A percentile compares a stretch with the other conserved stretches of the same genome.
phyloP scores from a whole-genome alignment of 2,797 vertebrate genomes.

The Bovichtus diacanthus region DNA sequence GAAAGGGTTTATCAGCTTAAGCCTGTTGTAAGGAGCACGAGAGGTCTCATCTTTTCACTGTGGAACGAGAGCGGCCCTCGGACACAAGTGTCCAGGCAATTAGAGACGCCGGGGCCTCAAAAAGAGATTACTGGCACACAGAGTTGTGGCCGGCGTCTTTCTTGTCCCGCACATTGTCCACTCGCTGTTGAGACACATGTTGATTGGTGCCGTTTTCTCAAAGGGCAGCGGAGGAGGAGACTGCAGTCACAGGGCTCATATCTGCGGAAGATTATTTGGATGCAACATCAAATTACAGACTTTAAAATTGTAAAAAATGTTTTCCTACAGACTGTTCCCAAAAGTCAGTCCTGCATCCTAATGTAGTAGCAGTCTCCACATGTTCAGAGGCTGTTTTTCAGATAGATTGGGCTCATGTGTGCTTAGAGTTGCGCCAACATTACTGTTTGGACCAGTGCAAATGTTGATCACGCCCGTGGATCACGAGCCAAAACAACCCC shows the following conservation, averaged over 20 bases:
- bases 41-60: conserved; percentile 81
- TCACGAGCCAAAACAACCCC: background rate
- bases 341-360: background rate
- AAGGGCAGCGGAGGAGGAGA: conserved; percentile 28
- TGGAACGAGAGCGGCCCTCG: conserved; percentile 65
- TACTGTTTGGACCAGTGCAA: too few species aligned
- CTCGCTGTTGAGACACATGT: conserved; percentile 36
- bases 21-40: conserved; percentile 81
- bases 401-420: background rate
- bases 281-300: conserved; percentile 37
- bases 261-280: conserved; percentile 23
- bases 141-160: conserved; percentile 47
- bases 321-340: conserved; percentile 13
- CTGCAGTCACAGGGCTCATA: conserved; percentile 32
- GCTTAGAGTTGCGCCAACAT: background rate
- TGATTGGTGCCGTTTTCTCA: conserved; percentile 40
- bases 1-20: conserved; percentile 87
- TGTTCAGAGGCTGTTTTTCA: background rate
- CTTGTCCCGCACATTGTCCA: conserved; percentile 45
- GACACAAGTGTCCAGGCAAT: conserved; percentile 83
- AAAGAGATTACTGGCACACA: conserved; percentile 77
- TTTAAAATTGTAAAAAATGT: conserved; percentile 16
- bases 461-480: background rate
- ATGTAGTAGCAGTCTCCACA: background rate
- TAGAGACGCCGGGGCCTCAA: conserved; percentile 74